Evolutionary conservation across 2,113 vertebrate species (phyloP), one percentile per base, ranked within the genome.

Genomic region (Symphodus melops): DNA sequence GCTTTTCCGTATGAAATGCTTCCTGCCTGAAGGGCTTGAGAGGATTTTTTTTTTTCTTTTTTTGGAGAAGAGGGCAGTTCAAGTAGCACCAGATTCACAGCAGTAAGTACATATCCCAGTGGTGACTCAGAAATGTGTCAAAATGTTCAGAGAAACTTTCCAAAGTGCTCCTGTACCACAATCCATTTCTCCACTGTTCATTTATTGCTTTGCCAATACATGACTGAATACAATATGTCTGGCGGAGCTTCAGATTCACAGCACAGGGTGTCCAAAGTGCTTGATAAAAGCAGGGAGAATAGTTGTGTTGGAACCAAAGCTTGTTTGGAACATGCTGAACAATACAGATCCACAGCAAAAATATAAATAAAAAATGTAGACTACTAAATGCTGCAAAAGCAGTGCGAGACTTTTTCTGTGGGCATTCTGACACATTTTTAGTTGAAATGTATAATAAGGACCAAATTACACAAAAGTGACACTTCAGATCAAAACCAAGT

Each of bases 131-230:
- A 60, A 28, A 53, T 16, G 41, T 62, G 65, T 69, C 9, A 21
- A 57, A 65, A 20, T 42, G 37, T 53, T 36, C 19, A 55, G 8
- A 39, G 37, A 46, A 44, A 59, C 25, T 36, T 78, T 14, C 39
- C 54, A 53, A 37, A 66, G 33, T 54, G 14, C 44, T 25, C 25
- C 12, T 44, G 59, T 44, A 13, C 6, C n/a, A n/a, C 57, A 41
- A 58, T 54, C 60, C 19, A 36, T 19, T 42, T 52, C 20, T 58
- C 21, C 58, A 49, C 12, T 14, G 44, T n/a, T 36, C 55, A 51
- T 8, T 25, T 10, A 51, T 41, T 41, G 13, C 48, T 72, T 61
- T 42, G 48, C 37, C 49, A 62, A 20, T 54, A 54, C 2, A 44
- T 4, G 12, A 36, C 58, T 54, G 13, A 51, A 25, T 23, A 69